phyloP scores from a whole-genome alignment of 2,888 invertebrate genomes.

The Harpalus rufipes region DNA sequence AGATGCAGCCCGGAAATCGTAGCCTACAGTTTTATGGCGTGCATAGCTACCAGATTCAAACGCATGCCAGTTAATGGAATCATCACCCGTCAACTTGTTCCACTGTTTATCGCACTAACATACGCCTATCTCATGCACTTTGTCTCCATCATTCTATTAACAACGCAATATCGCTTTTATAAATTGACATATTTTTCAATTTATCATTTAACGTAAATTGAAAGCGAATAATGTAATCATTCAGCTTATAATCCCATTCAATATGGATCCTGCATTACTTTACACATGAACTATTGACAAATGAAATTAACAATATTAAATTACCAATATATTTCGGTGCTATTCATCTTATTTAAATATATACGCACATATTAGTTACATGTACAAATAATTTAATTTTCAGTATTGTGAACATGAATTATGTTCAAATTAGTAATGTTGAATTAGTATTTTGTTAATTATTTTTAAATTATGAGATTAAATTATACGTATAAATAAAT shows the following conservation, averaged over 20 bases:
- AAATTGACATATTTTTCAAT: slow-evolving; percentile 2
- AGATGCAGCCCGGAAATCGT: slow-evolving; percentile 56
- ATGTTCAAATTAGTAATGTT: neutral
- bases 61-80: slow-evolving; percentile 12
- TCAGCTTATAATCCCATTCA: neutral
- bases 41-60: slow-evolving; percentile 2
- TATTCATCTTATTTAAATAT: neutral
- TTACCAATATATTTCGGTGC: neutral
- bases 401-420: neutral
- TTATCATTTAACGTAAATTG: neutral
- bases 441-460: neutral
- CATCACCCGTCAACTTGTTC: neutral
- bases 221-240: neutral
- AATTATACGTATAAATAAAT: too few relatives aligned
- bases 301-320: neutral
- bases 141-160: neutral
- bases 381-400: neutral
- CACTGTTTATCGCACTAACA: neutral
- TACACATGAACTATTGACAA: neutral
- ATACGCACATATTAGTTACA: neutral
- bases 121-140: neutral
- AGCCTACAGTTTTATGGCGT: slow-evolving; percentile 60
- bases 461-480: too few relatives aligned
- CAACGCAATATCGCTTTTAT: neutral
- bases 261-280: neutral